These are phyloP conservation scores for Otus scops DNA, from an alignment of 2,797 vertebrate species.

Conservation along the genomic window DNA sequence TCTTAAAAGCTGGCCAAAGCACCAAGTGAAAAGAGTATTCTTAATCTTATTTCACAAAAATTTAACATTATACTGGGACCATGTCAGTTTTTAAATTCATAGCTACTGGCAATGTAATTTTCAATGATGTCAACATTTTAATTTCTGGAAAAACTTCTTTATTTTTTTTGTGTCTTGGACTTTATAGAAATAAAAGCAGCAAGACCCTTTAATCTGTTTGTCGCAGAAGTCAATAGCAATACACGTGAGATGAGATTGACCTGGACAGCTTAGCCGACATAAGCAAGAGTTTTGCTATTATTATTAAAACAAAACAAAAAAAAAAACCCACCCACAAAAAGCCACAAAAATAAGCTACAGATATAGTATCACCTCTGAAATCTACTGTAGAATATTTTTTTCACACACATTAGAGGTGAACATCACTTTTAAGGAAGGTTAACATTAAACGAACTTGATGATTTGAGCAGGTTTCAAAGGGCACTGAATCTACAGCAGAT, in stretches of 20 bases:
- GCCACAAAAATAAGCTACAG: not conserved
- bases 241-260: not conserved
- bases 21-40: not conserved
- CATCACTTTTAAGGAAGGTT: not conserved
- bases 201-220: not conserved
- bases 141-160: not conserved
- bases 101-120: not conserved
- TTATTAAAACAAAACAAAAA: not conserved
- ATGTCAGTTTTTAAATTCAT: not conserved
- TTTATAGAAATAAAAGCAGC: not conserved
- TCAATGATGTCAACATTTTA: not conserved
- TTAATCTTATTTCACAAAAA: not conserved
- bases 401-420: not conserved
- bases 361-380: not conserved
- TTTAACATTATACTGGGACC: not conserved
- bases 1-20: conserved; percentile 6
- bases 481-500: not conserved
- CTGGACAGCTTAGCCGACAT: not conserved
- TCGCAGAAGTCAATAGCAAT: not conserved
- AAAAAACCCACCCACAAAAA: not conserved
- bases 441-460: not conserved
- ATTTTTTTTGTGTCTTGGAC: not conserved
- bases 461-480: conserved; percentile 28
- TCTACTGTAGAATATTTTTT: not conserved
- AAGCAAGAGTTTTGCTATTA: not conserved